These are phyloP conservation scores for Vombatus ursinus DNA, from an alignment of 2,113 vertebrate species.

Conservation along the genomic window DNA sequence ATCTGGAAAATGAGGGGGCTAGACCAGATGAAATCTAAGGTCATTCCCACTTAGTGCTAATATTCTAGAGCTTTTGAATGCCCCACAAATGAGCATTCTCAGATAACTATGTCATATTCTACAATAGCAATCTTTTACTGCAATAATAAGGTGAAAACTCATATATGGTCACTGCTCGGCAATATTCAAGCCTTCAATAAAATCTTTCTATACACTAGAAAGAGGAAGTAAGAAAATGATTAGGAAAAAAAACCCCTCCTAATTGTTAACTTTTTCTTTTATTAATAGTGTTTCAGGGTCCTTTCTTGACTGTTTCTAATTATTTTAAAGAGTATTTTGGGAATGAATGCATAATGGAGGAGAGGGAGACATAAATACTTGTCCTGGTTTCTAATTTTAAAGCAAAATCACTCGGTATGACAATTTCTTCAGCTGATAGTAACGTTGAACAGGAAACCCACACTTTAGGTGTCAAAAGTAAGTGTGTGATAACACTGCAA, in stretches of 20 bases:
- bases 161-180: constrained; percentile 30
- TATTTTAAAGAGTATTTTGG: constrained; percentile 9
- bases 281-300: not conserved
- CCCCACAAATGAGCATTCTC: not conserved
- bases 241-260: not conserved
- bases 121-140: not conserved
- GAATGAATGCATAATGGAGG: not conserved
- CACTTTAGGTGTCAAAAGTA: constrained; percentile 34
- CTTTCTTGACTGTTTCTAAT: constrained; percentile 15
- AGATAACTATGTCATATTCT: not conserved
- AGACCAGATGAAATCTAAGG: not conserved
- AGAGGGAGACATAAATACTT: not conserved
- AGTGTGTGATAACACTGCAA: constrained; percentile 48
- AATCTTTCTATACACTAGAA: not conserved
- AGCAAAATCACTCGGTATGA: not conserved
- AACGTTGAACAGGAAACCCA: constrained; percentile 10
- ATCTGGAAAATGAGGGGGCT: not conserved
- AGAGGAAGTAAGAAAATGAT: not conserved
- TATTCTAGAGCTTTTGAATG: not conserved
- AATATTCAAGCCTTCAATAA: not conserved
- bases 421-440: constrained; percentile 21
- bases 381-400: constrained; percentile 8
- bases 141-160: not conserved
- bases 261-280: constrained; percentile 22
- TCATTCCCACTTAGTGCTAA: not conserved